These are phyloP conservation scores for Episyrphus balteatus DNA, from an alignment of 1,140 invertebrate genomes.

Conservation along the genomic window DNA sequence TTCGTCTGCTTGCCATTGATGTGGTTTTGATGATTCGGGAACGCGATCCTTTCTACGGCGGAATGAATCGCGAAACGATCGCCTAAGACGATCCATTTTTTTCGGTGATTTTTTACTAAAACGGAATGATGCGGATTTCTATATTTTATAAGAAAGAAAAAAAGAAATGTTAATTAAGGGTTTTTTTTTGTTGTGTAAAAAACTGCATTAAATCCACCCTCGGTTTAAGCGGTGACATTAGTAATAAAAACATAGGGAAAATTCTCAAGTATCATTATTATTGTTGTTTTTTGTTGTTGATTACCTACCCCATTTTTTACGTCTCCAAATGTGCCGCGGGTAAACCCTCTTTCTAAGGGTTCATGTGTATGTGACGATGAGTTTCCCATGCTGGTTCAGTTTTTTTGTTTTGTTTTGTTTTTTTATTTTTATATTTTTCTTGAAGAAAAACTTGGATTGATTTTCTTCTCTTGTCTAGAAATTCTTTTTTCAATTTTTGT, in stretches of 20 bases:
- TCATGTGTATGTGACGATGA: slow-evolving; percentile 38
- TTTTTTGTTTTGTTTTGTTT: no score
- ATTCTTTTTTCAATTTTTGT: no score
- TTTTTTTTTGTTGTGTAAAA: no score
- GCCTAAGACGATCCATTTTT: slow-evolving; percentile 83
- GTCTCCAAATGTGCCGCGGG: slow-evolving; percentile 36
- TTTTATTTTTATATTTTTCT: not conserved
- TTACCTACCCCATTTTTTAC: slow-evolving; percentile 37
- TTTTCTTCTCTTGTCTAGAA: not conserved
- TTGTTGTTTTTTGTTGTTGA: not conserved
- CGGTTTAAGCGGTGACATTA: no score
- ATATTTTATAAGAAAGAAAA: slow-evolving; percentile 1
- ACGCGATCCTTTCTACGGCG: slow-evolving; percentile 68
- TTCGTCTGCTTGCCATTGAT: slow-evolving; percentile 98
- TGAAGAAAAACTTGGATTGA: not conserved
- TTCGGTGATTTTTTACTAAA: slow-evolving; percentile 53
- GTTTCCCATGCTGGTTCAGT: slow-evolving; percentile 27
- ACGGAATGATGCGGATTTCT: slow-evolving; percentile 46
- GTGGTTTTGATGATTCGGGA: slow-evolving; percentile 87
- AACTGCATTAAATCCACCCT: no score
- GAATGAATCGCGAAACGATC: slow-evolving; percentile 88
- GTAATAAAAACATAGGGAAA: no score
- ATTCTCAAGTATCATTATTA: not conserved
- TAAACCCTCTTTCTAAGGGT: slow-evolving; percentile 36
- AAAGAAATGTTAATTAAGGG: not conserved